Evolutionary conservation across 2,888 invertebrate species (phyloP), one percentile per base, ranked within the genome.

Genomic region (Teleiodes luculella): DNA sequence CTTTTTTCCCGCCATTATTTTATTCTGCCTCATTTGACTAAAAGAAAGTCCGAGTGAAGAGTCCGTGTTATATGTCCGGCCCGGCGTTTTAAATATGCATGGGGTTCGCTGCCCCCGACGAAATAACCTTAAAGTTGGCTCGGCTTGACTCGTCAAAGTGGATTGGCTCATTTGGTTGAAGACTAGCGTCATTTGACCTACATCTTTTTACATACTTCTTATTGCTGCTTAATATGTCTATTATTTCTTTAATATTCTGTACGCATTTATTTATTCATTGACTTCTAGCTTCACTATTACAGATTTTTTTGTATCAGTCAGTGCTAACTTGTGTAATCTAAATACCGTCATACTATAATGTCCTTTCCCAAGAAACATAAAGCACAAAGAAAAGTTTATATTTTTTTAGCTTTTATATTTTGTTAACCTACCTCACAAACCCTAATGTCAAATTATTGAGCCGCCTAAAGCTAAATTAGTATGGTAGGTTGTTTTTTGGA

Each of bases 1-100:
- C 81, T 82, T 86, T 86, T 86, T 82, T 78, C 77, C 67, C 78
- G 63, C 79, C 81, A 85, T 87, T 86, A 84, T 87, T 86, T 84
- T 81, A 86, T 83, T 84, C 82, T 74, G 78, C 76, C 83, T 83
- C 85, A 85, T 86, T 86, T 85, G 84, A 83, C 83, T 83, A 81
- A 86, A 84, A 83, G 83, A 86, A 85, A 85, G 82, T 83, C 80
- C 78, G 77, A 68, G 70, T 66, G 75, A 74, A 72, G 75, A 74
- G 71, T 77, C 76, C 74, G 71, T 71, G 76, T 79, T 80, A 74
- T 77, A 76, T 71, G 74, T 75, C 72, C 69, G 78, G 74, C 78
- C 78, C 76, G 80, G 74, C 74, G 68, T 80, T 84, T 84, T 77
- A 83, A 85, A 83, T 86, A 85, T 84, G 81, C 82, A 85, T 81